Percentiles rank a stretch among this genome's conserved stretches.
These are phyloP conservation scores for Centropus unirufus DNA, from an alignment of 2,113 vertebrate genomes.

Conservation along the genomic window DNA sequence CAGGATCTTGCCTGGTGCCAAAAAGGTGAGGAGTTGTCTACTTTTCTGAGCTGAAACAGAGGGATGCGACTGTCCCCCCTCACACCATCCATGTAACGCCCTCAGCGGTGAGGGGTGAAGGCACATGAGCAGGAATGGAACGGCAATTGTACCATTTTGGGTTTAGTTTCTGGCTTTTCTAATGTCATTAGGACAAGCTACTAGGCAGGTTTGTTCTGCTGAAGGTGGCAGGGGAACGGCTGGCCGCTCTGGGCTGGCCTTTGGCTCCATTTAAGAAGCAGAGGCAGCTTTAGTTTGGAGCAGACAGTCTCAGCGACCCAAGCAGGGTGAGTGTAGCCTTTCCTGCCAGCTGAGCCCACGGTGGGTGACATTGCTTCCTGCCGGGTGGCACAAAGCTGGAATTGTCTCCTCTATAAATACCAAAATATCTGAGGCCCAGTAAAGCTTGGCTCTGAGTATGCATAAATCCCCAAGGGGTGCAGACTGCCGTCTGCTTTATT, in stretches of 20 bases:
- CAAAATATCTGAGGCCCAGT: not conserved
- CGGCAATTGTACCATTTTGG: fast-evolving
- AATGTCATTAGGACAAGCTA: not conserved
- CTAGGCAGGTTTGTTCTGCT: not conserved
- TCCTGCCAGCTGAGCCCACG: not conserved
- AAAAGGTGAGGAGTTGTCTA: fast-evolving
- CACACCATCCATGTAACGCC: fast-evolving
- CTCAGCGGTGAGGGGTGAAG: not conserved
- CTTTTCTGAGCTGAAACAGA: not conserved
- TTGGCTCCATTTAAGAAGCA: not conserved
- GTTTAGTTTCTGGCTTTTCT: not conserved
- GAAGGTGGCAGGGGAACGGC: not conserved
- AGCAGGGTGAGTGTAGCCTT: fast-evolving
- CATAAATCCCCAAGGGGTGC: not conserved
- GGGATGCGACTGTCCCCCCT: not conserved
- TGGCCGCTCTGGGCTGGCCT: not conserved
- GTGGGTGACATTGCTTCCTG: not conserved
- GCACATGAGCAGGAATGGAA: fast-evolving
- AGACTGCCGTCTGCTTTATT: not conserved
- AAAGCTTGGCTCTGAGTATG: not conserved
- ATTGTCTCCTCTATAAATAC: not conserved
- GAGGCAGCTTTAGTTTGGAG: not conserved
- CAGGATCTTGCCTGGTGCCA: not conserved
- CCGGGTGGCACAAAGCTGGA: not conserved
- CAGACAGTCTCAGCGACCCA: not conserved